Percentiles rank a stretch among this genome's conserved stretches.
These are phyloP conservation scores for Drosophila arizonae DNA, from an alignment of 1,140 invertebrate species.

Conservation along the genomic window DNA sequence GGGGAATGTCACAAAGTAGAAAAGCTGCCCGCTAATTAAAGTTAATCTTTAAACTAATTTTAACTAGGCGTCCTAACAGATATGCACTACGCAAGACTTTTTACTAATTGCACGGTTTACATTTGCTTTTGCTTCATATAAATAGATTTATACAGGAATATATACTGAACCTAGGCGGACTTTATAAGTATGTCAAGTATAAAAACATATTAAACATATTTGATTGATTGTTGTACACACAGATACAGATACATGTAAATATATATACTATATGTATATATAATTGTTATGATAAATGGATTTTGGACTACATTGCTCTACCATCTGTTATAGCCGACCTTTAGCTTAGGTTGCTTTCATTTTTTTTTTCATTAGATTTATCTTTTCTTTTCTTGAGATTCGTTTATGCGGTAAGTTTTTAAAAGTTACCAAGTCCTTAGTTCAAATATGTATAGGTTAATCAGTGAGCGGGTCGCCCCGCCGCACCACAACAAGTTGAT, in stretches of 20 bases:
- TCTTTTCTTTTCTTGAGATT: conserved; percentile 52
- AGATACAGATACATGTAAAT: conserved; percentile 29
- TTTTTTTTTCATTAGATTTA: neutral
- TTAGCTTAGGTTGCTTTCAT: conserved; percentile 7
- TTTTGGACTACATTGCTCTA: conserved; percentile 14
- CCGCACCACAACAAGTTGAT: conserved; percentile 61
- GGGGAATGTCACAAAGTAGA: conserved; percentile 10
- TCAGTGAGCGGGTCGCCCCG: conserved; percentile 47
- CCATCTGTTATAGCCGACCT: conserved; percentile 14
- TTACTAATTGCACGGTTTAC: conserved; percentile 75
- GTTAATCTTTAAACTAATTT: conserved; percentile 35
- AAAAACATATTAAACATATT: conserved; percentile 68
- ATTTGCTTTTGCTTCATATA: conserved; percentile 26
- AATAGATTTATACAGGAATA: neutral
- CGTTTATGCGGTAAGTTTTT: conserved; percentile 65
- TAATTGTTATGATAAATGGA: conserved; percentile 39
- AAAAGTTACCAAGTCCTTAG: conserved; percentile 76
- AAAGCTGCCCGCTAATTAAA: conserved; percentile 19
- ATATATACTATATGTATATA: conserved; percentile 13
- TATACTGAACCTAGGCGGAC: conserved; percentile 49
- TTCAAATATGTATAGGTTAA: conserved; percentile 78
- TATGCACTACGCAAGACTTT: conserved; percentile 70
- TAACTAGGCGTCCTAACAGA: conserved; percentile 55
- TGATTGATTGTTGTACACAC: conserved; percentile 66
- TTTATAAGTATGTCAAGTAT: conserved; percentile 28